Conservation (phyloP, 2,888 invertebrate genomes). For the Zhuqinia jingwanae region DNA sequence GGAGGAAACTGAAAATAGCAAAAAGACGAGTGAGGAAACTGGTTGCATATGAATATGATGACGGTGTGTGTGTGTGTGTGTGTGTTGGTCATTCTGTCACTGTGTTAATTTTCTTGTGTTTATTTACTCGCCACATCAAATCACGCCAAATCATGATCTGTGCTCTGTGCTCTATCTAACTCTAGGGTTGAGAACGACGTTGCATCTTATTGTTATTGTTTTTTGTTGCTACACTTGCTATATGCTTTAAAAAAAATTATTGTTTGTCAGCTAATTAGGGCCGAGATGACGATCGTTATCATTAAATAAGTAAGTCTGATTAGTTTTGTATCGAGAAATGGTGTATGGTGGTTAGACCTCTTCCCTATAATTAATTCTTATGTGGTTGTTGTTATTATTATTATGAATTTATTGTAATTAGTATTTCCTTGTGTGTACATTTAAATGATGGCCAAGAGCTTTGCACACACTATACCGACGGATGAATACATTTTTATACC, state of each 20-base stretch:
- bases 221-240: too few species aligned
- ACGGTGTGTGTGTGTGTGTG: not conserved
- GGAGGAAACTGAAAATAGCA: constrained; percentile 34
- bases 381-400: too few species aligned
- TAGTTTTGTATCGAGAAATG: not conserved
- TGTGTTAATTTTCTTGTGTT: constrained; percentile 15
- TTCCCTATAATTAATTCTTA: constrained; percentile 8
- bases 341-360: too few species aligned
- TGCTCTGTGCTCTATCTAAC: not conserved
- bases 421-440: constrained; percentile 17
- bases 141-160: not conserved
- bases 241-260: too few species aligned
- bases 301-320: not conserved
- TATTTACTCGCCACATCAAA: too few species aligned
- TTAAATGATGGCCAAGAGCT: too few species aligned
- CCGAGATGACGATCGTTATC: not conserved
- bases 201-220: constrained; percentile 4
- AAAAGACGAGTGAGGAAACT: not conserved
- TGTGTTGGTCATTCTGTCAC: constrained; percentile 65
- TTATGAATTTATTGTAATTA: constrained; percentile 16
- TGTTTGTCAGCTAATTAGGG: constrained; percentile 26
- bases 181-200: not conserved
- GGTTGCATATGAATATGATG: not conserved
- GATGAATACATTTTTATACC: too few species aligned
- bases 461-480: too few species aligned